Percentiles rank a stretch among this genome's conserved stretches.
Evolutionary conservation across 2,888 invertebrate genomes (phyloP).

Genomic region (Folsomia manolachei): DNA sequence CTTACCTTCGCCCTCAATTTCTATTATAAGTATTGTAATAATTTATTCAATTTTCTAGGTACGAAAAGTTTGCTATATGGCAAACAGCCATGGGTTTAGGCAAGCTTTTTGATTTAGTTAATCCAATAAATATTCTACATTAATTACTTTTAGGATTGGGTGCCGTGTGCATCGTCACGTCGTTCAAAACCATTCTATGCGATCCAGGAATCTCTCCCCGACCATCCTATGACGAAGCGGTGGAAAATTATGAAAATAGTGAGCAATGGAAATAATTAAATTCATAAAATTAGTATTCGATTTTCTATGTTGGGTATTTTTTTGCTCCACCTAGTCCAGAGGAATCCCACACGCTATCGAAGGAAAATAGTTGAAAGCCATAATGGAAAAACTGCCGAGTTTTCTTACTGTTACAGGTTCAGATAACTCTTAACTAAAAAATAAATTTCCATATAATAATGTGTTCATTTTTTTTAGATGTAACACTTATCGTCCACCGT

Average conservation of each 20-base stretch:
- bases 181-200: conserved; percentile 30
- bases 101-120: no score
- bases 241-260: conserved; percentile 19
- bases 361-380: neutral
- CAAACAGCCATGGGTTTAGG: conserved; percentile 10
- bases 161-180: conserved; percentile 22
- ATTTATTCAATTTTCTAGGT: conserved; percentile 17
- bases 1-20: neutral
- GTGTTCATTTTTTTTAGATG: conserved; percentile 11
- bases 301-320: no score
- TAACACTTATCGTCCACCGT: neutral
- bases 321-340: neutral
- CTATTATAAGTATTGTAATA: neutral
- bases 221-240: conserved; percentile 32
- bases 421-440: no score
- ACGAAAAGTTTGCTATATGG: conserved; percentile 6
- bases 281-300: neutral
- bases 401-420: neutral
- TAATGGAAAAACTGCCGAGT: neutral
- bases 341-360: neutral
- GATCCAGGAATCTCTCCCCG: conserved; percentile 40
- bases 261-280: neutral
- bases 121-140: no score
- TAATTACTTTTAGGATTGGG: no score
- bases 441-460: no score